Conservation (phyloP, 2,888 invertebrate genomes). For the Microplitis deprimator region DNA sequence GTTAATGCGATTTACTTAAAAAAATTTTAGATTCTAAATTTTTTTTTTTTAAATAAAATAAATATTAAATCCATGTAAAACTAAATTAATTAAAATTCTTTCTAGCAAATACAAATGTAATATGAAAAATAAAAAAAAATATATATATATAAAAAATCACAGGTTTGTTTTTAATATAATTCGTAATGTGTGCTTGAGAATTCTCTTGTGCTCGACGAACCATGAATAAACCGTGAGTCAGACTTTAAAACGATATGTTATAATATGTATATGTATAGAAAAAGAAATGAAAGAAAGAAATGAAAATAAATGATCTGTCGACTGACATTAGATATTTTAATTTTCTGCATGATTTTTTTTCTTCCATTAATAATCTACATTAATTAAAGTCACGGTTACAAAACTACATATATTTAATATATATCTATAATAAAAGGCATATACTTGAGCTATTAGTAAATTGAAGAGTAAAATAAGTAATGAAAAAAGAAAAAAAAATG, state of each 20-base stretch:
- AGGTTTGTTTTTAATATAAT: no score
- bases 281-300: constrained; percentile 16
- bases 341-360: constrained; percentile 20
- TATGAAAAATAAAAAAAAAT: constrained; percentile 3
- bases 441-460: background rate
- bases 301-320: background rate
- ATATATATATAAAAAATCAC: background rate
- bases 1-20: no score
- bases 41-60: no score
- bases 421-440: background rate
- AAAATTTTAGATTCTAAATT: no score
- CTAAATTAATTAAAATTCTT: constrained; percentile 7
- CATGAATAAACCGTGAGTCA: constrained; percentile 28
- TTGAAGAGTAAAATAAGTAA: constrained; percentile 16
- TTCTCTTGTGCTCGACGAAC: constrained; percentile 17
- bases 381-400: constrained; percentile 3
- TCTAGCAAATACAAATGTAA: background rate
- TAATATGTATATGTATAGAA: background rate
- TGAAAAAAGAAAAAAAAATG: constrained; percentile 10
- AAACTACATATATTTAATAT: background rate
- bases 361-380: background rate
- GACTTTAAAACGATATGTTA: constrained; percentile 4
- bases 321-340: constrained; percentile 27
- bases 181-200: constrained; percentile 9
- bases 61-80: background rate